Evolutionary conservation across 37 sponge, comb jelly and placozoan genomes (phyloP).

Genomic region (Theonella swinhoei): DNA sequence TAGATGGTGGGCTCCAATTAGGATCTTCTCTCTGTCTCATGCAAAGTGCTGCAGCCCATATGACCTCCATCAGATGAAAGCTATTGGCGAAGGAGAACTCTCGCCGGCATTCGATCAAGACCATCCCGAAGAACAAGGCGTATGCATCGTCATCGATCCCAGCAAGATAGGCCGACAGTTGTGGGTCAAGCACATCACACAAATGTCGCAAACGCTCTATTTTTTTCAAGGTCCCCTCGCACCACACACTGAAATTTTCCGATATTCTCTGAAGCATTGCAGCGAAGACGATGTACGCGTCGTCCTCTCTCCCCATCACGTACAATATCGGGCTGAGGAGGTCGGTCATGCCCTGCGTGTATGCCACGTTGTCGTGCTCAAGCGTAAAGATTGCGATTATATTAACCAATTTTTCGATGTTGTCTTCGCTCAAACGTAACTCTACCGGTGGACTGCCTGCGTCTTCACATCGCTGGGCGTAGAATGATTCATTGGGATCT

Average conservation of each 20-base stretch:
- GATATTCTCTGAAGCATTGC: conserved; percentile 61
- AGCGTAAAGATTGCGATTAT: conserved; percentile 59
- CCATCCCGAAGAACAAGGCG: conserved; percentile 78
- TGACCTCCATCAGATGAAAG: conserved; percentile 63
- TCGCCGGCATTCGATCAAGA: conserved; percentile 73
- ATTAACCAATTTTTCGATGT: conserved; percentile 63
- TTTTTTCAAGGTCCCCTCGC: conserved; percentile 66
- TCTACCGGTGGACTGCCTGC: not conserved
- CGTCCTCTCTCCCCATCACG: conserved; percentile 67
- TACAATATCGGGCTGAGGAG: conserved; percentile 76
- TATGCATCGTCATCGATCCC: conserved; percentile 66
- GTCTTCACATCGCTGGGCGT: not conserved
- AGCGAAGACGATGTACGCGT: conserved; percentile 70
- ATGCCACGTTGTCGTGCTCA: conserved; percentile 62
- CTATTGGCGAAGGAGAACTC: conserved; percentile 75
- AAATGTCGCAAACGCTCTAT: conserved; percentile 70
- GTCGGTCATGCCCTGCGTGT: conserved; percentile 90
- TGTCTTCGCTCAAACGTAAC: conserved; percentile 6
- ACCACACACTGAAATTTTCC: conserved; percentile 65
- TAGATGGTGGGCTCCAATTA: not conserved
- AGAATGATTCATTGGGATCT: conserved; percentile 61
- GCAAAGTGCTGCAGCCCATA: conserved; percentile 28
- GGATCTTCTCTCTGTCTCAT: not conserved
- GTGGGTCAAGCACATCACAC: conserved; percentile 73
- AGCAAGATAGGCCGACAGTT: conserved; percentile 35